Evolutionary conservation across 2,113 vertebrate species (phyloP), one percentile per base, ranked within the genome.

Genomic region (Arvicanthis niloticus): DNA sequence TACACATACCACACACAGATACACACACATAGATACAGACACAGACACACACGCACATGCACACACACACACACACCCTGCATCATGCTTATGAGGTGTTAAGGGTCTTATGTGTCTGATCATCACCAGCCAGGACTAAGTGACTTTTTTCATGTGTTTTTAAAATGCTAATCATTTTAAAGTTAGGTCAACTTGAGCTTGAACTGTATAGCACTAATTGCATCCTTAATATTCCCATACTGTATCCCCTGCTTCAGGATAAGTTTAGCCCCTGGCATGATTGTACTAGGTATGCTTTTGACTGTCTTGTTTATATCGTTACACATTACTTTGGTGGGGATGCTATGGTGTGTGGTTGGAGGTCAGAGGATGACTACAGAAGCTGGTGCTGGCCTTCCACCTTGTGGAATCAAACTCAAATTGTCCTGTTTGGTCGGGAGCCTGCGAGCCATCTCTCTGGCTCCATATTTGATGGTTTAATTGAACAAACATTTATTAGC

Each of bases 381-480:
- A 21, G 82, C 29, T 67, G 40, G 60, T 48, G 42, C 17, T 67
- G 1, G 58, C 42, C 10, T 86, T 86, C 62, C 2, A 6, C 11
- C 5, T 0, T 7, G 4, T 67, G 42, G 60, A 19, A 34, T 85
- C 82, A 65, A 67, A 67, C 26, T 85, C 60, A 86, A 10, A 22
- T 67, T 21, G 42, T 45, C 29, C 29, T 42, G 29, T 45, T 67
- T 86, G 40, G 42, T 48, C 2, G 17, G 40, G 29, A 31, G 5
- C 60, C 40, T 26, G 29, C 1, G 10, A 45, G 16, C 9, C 29
- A 48, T 11, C 82, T 65, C 40, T 86, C 29, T 67, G 56, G 60
- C 16, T 17, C 60, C 29, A 45, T 85, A 29, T 96, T 94, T 97
- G 58, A 77, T 94, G 11, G 80, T 95, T 97, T 92, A 88, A 77